Conservation (phyloP, 1,140 invertebrate genomes). For the Pentalonia nigronervosa region DNA sequence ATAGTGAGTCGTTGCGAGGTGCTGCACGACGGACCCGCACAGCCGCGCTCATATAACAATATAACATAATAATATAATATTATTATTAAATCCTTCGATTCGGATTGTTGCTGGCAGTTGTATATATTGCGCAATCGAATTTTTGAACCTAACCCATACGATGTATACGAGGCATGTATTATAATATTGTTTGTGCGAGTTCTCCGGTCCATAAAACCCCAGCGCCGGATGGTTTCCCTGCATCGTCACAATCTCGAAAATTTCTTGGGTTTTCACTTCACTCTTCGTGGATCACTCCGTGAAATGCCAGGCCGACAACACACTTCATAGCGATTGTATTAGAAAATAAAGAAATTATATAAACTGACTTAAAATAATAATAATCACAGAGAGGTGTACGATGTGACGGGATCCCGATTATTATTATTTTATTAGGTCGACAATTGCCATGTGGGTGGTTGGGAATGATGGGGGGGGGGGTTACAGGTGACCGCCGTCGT, state of each 20-base stretch:
- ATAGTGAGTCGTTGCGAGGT: neutral
- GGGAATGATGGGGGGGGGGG: no score
- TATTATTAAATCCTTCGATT: neutral
- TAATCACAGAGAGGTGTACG: neutral
- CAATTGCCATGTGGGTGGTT: neutral
- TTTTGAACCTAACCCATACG: neutral
- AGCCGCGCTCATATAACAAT: neutral
- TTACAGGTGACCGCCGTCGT: conserved; percentile 31
- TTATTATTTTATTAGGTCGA: conserved; percentile 8
- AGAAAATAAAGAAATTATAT: neutral
- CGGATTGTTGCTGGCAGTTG: neutral
- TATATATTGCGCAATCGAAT: neutral
- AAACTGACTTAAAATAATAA: neutral
- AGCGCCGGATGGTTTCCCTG: neutral
- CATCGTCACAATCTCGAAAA: neutral
- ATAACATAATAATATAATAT: neutral
- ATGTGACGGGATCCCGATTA: neutral
- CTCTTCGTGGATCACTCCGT: neutral
- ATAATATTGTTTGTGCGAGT: neutral
- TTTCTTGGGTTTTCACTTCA: neutral
- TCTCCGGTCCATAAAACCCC: neutral
- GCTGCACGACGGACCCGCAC: neutral
- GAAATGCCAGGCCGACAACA: neutral
- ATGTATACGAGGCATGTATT: neutral
- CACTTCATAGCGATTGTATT: no score